A percentile compares a stretch with the other conserved stretches of the same genome.
Conservation (phyloP, 2,113 vertebrate species). For the Hippopotamus amphibius region DNA sequence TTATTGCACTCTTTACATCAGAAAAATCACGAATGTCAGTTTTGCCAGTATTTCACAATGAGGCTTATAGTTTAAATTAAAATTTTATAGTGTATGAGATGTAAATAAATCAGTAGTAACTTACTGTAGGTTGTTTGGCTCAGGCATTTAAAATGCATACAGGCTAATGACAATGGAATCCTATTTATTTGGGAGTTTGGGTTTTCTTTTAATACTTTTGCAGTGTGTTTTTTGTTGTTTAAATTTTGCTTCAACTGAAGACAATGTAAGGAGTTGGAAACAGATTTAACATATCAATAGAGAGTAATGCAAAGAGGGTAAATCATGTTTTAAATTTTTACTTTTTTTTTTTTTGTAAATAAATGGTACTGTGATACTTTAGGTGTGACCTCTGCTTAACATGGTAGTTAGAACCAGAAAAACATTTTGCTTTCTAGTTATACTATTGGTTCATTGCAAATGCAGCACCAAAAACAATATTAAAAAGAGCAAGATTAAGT, state of each 20-base stretch:
- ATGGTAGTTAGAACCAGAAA: slow-evolving; percentile 85
- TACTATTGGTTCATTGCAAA: slow-evolving; percentile 84
- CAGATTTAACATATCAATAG: slow-evolving; percentile 74
- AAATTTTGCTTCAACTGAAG: slow-evolving; percentile 81
- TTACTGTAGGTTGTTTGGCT: slow-evolving; percentile 68
- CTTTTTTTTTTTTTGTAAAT: slow-evolving; percentile 85
- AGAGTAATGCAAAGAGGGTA: slow-evolving; percentile 77
- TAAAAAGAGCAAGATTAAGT: slow-evolving; percentile 70
- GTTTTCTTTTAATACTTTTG: slow-evolving; percentile 20
- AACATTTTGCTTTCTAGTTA: slow-evolving; percentile 86
- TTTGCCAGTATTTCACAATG: slow-evolving; percentile 58
- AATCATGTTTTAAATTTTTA: slow-evolving; percentile 83
- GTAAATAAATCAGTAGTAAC: slow-evolving; percentile 75
- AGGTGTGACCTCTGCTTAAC: slow-evolving; percentile 83
- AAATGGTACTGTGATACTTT: slow-evolving; percentile 83
- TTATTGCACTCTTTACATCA: slow-evolving; percentile 55
- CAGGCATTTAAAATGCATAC: slow-evolving; percentile 43
- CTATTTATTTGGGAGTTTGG: slow-evolving; percentile 62
- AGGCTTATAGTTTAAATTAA: slow-evolving; percentile 38
- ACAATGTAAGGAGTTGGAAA: slow-evolving; percentile 79
- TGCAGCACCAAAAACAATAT: slow-evolving; percentile 74
- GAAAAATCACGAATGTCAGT: slow-evolving; percentile 59
- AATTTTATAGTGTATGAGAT: slow-evolving; percentile 52
- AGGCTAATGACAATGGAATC: slow-evolving; percentile 66
- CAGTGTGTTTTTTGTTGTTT: slow-evolving; percentile 73